Evolutionary conservation across 2,888 invertebrate species (phyloP).

Genomic region (Alviniconcha strummeri): DNA sequence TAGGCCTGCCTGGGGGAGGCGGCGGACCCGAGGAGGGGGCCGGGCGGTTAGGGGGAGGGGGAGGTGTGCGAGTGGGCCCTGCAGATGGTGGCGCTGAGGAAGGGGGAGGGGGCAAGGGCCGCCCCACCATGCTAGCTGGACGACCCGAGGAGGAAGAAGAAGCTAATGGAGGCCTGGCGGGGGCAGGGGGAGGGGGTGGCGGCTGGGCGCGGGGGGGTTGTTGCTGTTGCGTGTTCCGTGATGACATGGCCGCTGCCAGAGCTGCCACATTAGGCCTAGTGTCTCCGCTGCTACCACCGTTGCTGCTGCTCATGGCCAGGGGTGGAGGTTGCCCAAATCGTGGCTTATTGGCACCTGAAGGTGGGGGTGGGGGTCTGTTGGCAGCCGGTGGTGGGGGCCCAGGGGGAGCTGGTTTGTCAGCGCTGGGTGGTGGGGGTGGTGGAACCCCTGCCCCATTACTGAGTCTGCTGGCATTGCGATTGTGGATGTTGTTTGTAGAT

Average conservation of each 20-base stretch:
- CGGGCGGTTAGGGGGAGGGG: conserved; percentile 34
- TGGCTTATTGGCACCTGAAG: conserved; percentile 71
- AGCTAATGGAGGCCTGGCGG: conserved; percentile 35
- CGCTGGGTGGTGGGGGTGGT: conserved; percentile 43
- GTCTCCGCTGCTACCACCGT: not conserved
- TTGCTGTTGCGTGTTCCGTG: conserved; percentile 27
- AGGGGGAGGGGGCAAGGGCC: conserved; percentile 47
- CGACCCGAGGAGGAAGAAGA: conserved; percentile 29
- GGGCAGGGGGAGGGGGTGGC: conserved; percentile 48
- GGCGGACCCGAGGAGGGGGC: conserved; percentile 6
- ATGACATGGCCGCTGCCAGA: conserved; percentile 32
- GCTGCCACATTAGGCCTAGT: conserved; percentile 31
- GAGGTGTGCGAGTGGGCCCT: conserved; percentile 38
- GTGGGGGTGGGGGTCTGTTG: conserved; percentile 63
- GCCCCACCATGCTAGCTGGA: conserved; percentile 45
- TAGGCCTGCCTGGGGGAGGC: conserved; percentile 21
- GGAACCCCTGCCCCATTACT: conserved; percentile 40
- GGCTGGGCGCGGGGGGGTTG: conserved; percentile 47
- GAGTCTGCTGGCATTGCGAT: conserved; percentile 12
- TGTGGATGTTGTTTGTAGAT: conserved; percentile 5
- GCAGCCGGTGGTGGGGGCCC: conserved; percentile 45
- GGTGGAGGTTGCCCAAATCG: conserved; percentile 36
- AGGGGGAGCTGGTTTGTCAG: conserved; percentile 70
- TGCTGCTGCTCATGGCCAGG: conserved; percentile 34
- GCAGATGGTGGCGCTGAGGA: conserved; percentile 46